Evolutionary conservation across 2,888 invertebrate genomes (phyloP), one percentile per base, ranked within the genome.

Genomic region (Pycnomerus fuliginosus): DNA sequence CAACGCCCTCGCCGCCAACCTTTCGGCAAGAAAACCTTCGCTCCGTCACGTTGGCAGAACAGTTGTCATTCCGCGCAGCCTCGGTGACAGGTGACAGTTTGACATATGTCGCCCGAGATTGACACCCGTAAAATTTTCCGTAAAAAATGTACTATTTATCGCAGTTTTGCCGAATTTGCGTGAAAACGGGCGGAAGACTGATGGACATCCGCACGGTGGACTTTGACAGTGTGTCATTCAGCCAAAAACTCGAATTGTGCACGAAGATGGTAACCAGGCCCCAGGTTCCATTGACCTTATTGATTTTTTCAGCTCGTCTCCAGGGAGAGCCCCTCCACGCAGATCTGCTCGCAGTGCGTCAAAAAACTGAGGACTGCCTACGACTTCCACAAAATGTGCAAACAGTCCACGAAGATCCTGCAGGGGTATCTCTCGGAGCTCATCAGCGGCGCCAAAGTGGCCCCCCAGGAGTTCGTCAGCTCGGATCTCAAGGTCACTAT

Each of bases 91-190:
- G 65, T 68, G 68, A 68, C 68, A 66, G 63, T 64, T 62, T 68
- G 69, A 69, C 69, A 70, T 66, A 64, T 61, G 65, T 65, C 64
- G 65, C 65, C 56, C 62, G 67, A 70, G 69, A 69, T 69, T 70
- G 71, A 71, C 70, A 68, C 57, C 36, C 44, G 49, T 41, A 48
- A 53, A 50, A 54, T 50, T 54, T n/a, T n/a, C n/a, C 45, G 56
- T 50, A 58, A 60, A 62, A 55, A 60, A 71, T 72, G 72, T 70
- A 67, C 61, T 70, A 68, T 64, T 63, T 72, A 51, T 56, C 67
- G 44, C 66, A 71, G 61, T 68, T 72, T 50, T 72, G 72, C 52
- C 59, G 70, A 56, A 67, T 72, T 61, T 72, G 72, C 52, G 60
- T 72, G 36, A 64, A 64, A 52, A 61, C 64, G 16, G 64, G 61